Evolutionary conservation across 2,113 vertebrate genomes (phyloP), one percentile per base, ranked within the genome.

Genomic region (Uropsilus gracilis): DNA sequence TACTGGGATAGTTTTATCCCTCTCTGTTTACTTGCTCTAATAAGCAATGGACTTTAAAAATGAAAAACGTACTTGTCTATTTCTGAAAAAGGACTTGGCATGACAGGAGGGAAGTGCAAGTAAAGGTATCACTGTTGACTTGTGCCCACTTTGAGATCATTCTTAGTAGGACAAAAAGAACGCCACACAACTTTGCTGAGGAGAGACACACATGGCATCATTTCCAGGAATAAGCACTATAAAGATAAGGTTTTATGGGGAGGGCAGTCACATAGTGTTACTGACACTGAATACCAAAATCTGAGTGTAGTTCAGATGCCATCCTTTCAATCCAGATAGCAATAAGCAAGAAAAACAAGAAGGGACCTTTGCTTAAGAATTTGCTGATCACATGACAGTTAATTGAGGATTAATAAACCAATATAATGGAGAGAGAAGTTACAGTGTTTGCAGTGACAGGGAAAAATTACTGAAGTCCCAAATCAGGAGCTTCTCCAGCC

Each of bases 281-380:
- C 5, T n/a, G n/a, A 69, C n/a, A 57, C 71, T 80, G 28, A 92
- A 92, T 71, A 78, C n/a, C 20, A 71, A 61, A 39, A 72, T 6
- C 59, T 30, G 28, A 92, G 80, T 6, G 13, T 0, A 42, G 28
- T 50, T 50, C 50, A 78, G 28, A 53, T 32, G 39, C 28, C 71
- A 7, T 20, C 20, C 14, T 80, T 53, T 48, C 39, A 61, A 28
- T 63, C 30, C n/a, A 86, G 37, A 50, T 17, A 46, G 22, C 32
- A 80, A 50, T 32, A 14, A 39, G 8, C 37, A 48, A 30, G 77
- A 57, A 71, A 0, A 61, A 42, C 22, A 50, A 20, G n/a, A 17
- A 30, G 26, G 12, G 24, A 66, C 48, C 32, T 75, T 73, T 63
- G 53, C 57, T 34, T 30, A 32, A 18, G 30, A 64, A 34, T 22